Base-by-base conservation (phyloP, 1,140 invertebrate genomes). In the Campoletis sonorensis region DNA sequence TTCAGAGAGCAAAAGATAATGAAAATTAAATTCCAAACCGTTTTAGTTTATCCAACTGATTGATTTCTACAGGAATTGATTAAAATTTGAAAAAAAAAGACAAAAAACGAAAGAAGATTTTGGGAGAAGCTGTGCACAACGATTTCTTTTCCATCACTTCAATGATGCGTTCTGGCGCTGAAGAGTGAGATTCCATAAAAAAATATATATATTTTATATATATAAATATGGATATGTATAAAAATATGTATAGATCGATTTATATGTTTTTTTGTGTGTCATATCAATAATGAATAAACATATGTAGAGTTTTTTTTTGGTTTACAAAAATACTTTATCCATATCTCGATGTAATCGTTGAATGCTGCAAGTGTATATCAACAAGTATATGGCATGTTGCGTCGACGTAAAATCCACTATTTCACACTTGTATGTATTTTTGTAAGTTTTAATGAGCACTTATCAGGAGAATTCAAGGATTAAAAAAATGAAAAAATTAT, bases 331-430 rank as follows among this genome's bases (percentile, higher is more conserved):
- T 73, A 37, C 51, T 23, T n/a, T 51, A 13, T 45, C 4, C n/a
- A 71, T 15, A 15, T 73, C 71, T 49, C 45, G n/a, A 26, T 75
- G 49, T 75, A 58, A 45, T 75, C 49, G 72, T 51, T 23, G 72
- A 75, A 75, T 75, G 72, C 72, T 75, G 72, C 27, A 75, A 75
- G 72, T 75, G 72, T 75, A 49, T 75, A 75, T 58, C 18, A 30
- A 75, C 45, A 75, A 58, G 72, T 73, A 73, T 71, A 40, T 37
- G 5, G 11, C 13, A 73, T 71, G 23, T 71, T n/a, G 8, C 37
- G 16, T 15, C 33, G 71, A 73, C 40, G 15, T 49, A 26, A 45
- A 26, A 51, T 51, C 40, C 71, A 73, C 18, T 23, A 21, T 58
- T 58, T 45, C 11, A 45, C 1, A 45, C 40, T 45, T 45, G 5